Evolutionary conservation across 1,140 invertebrate genomes (phyloP).

Genomic region (Eubasilissa regina): DNA sequence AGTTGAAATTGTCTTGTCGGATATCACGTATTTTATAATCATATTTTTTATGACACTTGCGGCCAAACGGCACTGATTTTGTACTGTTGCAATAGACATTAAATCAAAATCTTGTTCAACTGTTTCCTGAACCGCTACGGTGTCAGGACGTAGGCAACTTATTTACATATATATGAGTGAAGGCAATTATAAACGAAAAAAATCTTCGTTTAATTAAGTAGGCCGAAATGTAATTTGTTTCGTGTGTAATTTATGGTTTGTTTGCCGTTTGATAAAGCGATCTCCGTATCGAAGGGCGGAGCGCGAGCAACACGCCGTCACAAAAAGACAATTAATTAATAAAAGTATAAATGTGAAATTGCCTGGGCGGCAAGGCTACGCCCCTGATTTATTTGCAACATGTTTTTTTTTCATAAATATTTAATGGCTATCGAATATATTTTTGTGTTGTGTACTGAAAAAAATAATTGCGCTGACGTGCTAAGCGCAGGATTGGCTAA

Average conservation of each 20-base stretch:
- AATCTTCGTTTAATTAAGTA: slow-evolving; percentile 33
- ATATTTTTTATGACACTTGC: too few relatives aligned
- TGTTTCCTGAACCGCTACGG: too few relatives aligned
- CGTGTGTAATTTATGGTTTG: slow-evolving; percentile 27
- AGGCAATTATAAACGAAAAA: not conserved
- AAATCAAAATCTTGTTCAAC: too few relatives aligned
- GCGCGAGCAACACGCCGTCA: not conserved
- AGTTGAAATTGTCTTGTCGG: too few relatives aligned
- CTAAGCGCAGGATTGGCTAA: not conserved
- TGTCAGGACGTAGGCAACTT: too few relatives aligned
- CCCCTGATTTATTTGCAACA: slow-evolving; percentile 32
- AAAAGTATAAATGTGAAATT: slow-evolving; percentile 39
- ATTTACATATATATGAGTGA: too few relatives aligned
- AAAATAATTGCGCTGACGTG: not conserved
- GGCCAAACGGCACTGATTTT: too few relatives aligned
- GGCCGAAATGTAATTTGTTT: slow-evolving; percentile 37
- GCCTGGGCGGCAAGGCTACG: slow-evolving; percentile 31
- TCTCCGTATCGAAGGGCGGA: slow-evolving; percentile 8
- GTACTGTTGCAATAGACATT: too few relatives aligned
- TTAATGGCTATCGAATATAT: not conserved
- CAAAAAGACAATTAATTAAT: slow-evolving; percentile 28
- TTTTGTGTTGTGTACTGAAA: too few relatives aligned
- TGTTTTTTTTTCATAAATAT: slow-evolving; percentile 28
- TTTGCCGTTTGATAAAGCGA: slow-evolving; percentile 34
- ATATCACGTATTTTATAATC: too few relatives aligned